Base-by-base conservation (phyloP, 2,113 vertebrate genomes). In the Saimiri boliviensis region DNA sequence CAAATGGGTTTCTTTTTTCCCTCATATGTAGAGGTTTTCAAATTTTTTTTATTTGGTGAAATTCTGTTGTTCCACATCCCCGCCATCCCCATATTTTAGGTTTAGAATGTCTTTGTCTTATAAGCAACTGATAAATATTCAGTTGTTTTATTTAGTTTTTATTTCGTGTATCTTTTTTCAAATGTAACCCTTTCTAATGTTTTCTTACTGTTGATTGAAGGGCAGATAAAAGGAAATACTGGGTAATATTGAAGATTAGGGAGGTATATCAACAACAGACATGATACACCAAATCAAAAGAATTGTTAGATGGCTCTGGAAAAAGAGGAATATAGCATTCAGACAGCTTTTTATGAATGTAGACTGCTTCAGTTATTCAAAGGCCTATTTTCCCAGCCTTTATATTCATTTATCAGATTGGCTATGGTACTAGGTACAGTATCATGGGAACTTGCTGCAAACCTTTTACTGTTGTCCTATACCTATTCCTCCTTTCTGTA, bases 131-230 rank as follows among this genome's bases (percentile, higher is more conserved):
- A 86, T 45, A 79, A 79, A 58, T 80, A 73, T 21, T 80, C 37
- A 96, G 3, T 80, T 63, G 2, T 93, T 93, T 93, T 14, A 21
- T 81, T 66, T 85, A 79, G 60, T 79, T 90, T 52, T 84, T 85
- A 21, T 16, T 37, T 91, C 86, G 25, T 5, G 1, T 32, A 47
- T 86, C 80, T 54, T 3, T 3, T 74, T 25, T 58, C 79, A 90
- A 85, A 42, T 42, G 9, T n/a, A 85, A 32, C 32, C 30, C 79
- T 66, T 87, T 82, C 23, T 68, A 79, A 56, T n/a, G 9, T 91
- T 91, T 71, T 80, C 30, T 96, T 93, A 49, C 17, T 17, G 71
- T 74, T 73, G 86, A 80, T 86, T 37, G 47, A 86, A 56, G 56
- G 58, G 47, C 25, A 94, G n/a, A 56, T 85, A 47, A 74, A 77